These are phyloP conservation scores for Plutomurus gul DNA, from an alignment of 1,140 invertebrate genomes.

Conservation along the genomic window DNA sequence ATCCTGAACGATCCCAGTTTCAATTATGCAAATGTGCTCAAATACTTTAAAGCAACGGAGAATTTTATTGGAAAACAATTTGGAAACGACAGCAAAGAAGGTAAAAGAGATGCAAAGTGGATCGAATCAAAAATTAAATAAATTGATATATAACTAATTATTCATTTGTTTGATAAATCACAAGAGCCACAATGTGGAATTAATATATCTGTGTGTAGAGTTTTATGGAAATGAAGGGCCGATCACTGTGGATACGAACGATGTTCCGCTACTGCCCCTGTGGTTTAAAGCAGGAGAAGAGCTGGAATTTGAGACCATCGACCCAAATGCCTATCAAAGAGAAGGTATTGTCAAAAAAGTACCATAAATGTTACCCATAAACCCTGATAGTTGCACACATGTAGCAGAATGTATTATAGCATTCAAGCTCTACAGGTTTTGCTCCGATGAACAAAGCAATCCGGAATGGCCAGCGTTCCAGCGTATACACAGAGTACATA, in stretches of 20 bases:
- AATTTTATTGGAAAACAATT: not conserved
- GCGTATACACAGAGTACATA: not conserved
- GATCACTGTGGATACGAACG: not conserved
- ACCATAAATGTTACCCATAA: too few species aligned
- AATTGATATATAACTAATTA: not conserved
- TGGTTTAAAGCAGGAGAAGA: not conserved
- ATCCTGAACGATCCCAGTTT: not conserved
- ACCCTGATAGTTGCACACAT: too few species aligned
- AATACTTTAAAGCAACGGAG: not conserved
- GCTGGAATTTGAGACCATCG: not conserved
- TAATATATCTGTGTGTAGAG: not conserved
- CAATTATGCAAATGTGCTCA: not conserved
- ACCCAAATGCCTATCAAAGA: constrained; percentile 8
- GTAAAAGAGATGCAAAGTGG: not conserved
- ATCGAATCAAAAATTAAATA: not conserved
- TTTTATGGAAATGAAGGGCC: not conserved
- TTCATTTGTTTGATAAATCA: not conserved
- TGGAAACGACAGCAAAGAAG: not conserved
- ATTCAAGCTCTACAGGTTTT: not conserved
- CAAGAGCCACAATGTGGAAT: not conserved
- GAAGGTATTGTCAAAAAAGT: not conserved
- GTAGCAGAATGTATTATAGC: too few species aligned
- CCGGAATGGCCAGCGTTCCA: not conserved
- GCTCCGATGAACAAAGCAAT: not conserved
- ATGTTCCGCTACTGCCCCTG: not conserved